A percentile compares a stretch with the other conserved stretches of the same genome.
phyloP scores from a whole-genome alignment of 2,113 vertebrate species.

The Leptosomus discolor region DNA sequence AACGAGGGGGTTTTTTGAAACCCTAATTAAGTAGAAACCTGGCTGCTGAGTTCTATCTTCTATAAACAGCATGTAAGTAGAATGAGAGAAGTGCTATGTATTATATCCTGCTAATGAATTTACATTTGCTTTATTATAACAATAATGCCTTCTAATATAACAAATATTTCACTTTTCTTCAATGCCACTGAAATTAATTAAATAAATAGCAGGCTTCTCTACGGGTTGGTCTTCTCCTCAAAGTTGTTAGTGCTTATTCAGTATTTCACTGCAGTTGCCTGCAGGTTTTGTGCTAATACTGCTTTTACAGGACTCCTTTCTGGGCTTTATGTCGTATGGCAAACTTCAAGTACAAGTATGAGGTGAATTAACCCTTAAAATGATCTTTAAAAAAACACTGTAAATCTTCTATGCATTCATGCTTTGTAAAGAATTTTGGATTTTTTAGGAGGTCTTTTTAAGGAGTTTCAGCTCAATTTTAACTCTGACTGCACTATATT shows the following conservation, averaged over 20 bases:
- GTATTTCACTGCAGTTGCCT: background rate
- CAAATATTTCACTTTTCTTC: background rate
- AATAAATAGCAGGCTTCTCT: background rate
- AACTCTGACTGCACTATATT: background rate
- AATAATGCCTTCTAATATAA: too few species aligned
- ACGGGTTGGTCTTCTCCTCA: background rate
- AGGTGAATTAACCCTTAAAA: background rate
- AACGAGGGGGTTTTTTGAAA: accelerated
- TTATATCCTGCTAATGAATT: background rate
- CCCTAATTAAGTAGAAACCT: background rate
- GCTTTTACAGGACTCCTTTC: background rate
- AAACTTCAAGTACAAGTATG: background rate
- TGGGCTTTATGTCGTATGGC: background rate
- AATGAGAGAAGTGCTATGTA: background rate
- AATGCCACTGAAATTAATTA: background rate
- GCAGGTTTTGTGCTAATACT: background rate
- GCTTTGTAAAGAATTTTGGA: background rate
- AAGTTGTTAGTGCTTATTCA: background rate
- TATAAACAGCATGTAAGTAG: background rate
- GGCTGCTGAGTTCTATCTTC: background rate
- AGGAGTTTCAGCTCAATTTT: background rate
- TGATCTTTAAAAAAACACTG: background rate
- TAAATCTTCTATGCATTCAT: background rate
- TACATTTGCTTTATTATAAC: background rate
- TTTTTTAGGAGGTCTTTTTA: background rate